Percentiles rank a stretch among this genome's conserved stretches.
phyloP scores from a whole-genome alignment of 2,797 vertebrate species.

The Phataginus tetradactyla region DNA sequence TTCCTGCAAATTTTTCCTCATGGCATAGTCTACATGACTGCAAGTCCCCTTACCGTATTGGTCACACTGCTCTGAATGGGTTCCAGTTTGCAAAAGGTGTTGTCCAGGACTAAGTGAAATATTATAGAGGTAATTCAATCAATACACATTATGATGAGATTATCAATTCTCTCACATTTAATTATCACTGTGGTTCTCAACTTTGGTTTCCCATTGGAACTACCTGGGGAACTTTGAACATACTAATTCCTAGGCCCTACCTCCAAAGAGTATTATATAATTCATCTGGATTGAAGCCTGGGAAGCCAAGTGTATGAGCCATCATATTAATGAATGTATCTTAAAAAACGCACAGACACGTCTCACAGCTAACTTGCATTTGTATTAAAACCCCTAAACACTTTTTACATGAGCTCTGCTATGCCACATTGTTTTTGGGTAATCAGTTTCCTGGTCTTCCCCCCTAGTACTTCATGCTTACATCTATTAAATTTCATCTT shows the following conservation, averaged over 20 bases:
- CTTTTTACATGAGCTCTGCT: background rate
- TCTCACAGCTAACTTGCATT: constrained; percentile 40
- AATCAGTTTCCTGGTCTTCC: background rate
- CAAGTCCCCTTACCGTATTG: background rate
- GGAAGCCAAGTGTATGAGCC: background rate
- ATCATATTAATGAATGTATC: background rate
- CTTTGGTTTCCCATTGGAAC: background rate
- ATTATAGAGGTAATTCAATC: background rate
- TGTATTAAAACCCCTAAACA: background rate
- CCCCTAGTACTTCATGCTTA: background rate
- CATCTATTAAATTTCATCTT: constrained; percentile 37
- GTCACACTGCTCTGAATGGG: background rate
- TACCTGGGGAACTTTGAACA: background rate
- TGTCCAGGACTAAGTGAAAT: constrained; percentile 1
- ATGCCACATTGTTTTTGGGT: background rate
- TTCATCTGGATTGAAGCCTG: background rate
- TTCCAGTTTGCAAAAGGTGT: background rate
- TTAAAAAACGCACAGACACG: background rate
- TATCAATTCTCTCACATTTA: background rate
- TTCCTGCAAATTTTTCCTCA: background rate
- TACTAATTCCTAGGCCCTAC: background rate
- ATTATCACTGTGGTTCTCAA: background rate
- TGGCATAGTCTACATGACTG: background rate
- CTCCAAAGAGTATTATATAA: background rate
- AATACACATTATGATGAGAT: background rate